phyloP scores from a whole-genome alignment of 1,140 invertebrate genomes.

The Neodiprion virginianus region DNA sequence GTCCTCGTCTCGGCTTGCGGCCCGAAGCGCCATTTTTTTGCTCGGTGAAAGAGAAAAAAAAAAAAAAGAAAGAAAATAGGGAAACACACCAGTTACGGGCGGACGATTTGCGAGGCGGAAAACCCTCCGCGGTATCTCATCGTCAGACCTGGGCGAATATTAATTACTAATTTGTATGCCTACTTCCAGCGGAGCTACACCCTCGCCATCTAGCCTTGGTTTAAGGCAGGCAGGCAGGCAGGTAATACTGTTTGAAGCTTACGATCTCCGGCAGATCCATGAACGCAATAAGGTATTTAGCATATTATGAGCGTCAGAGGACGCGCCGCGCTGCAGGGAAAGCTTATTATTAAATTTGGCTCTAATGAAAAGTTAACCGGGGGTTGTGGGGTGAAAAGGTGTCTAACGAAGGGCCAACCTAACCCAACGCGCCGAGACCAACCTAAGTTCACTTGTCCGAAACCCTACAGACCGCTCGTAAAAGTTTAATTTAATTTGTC shows the following conservation, averaged over 20 bases:
- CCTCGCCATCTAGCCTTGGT: not conserved
- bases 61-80: too few relatives aligned
- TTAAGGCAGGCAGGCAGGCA: not conserved
- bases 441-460: not conserved
- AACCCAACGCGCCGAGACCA: not conserved
- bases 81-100: too few relatives aligned
- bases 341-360: conserved; percentile 36
- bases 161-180: not conserved
- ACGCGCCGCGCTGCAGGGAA: not conserved
- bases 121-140: too few relatives aligned
- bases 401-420: conserved; percentile 8
- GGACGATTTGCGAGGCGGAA: too few relatives aligned
- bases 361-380: conserved; percentile 37
- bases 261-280: too few relatives aligned
- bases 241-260: too few relatives aligned
- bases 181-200: not conserved
- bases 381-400: not conserved
- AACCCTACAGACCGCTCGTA: conserved; percentile 8
- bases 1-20: too few relatives aligned
- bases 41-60: too few relatives aligned
- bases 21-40: too few relatives aligned
- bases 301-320: conserved; percentile 10
- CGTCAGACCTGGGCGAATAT: too few relatives aligned
- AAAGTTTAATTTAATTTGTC: conserved; percentile 16
- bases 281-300: conserved; percentile 14